A percentile compares a stretch with the other conserved stretches of the same genome.
phyloP scores from a whole-genome alignment of 1,140 invertebrate genomes.

The Meloidogyne exigua region DNA sequence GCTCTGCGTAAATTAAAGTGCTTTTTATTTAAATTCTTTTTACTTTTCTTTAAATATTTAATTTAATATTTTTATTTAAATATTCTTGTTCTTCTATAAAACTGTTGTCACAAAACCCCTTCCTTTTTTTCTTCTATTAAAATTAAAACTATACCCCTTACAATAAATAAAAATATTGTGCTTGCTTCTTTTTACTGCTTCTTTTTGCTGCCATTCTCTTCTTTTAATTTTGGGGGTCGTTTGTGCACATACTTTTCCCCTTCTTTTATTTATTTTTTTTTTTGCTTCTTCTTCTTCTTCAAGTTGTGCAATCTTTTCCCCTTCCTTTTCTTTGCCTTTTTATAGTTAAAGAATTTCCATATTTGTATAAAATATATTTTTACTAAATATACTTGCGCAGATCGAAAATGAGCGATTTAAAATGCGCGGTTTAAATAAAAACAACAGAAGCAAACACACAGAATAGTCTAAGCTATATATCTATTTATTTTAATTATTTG shows the following conservation, averaged over 20 bases:
- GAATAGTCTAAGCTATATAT: not conserved
- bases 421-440: not conserved
- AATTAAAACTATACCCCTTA: not conserved
- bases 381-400: not conserved
- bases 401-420: constrained; percentile 5
- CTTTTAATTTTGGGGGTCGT: not conserved
- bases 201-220: not conserved
- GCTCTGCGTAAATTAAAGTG: too few species aligned
- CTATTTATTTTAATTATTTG: not conserved
- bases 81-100: not conserved
- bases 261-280: not conserved
- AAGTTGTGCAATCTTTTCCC: constrained; percentile 6
- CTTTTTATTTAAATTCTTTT: too few species aligned
- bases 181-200: not conserved
- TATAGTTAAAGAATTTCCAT: constrained; percentile 3
- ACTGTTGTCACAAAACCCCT: not conserved
- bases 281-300: not conserved
- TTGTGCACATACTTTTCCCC: not conserved
- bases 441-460: not conserved
- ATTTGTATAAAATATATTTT: too few species aligned
- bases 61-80: not conserved
- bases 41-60: not conserved
- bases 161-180: not conserved
- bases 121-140: not conserved
- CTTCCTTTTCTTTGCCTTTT: not conserved